Evolutionary conservation across 2,113 vertebrate species (phyloP), one percentile per base, ranked within the genome.

Genomic region (Aplodontia rufa): DNA sequence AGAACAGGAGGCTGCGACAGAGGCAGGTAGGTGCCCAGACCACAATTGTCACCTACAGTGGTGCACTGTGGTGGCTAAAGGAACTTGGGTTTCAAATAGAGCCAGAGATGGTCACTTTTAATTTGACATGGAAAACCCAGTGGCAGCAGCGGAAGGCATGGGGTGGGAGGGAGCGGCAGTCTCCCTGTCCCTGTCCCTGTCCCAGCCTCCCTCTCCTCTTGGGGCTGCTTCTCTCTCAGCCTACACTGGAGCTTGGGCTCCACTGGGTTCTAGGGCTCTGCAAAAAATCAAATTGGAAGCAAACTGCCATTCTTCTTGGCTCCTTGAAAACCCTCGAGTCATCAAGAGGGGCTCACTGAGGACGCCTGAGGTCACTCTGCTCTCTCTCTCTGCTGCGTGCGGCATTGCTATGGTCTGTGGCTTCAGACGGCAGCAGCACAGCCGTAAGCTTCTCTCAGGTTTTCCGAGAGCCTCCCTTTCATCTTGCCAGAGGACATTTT

Each of bases 401-500:
- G n/a, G n/a, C n/a, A n/a, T n/a, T 1, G 22, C 28, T 0, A 5
- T 3, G 3, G 47, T 37, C 40, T 4, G 22, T 2, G 74, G n/a
- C 6, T 2, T 22, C 64, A 58, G 62, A 8, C 6, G 1, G 53
- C 68, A 13, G 28, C 49, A 3, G 30, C 1, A 7, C 8, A 13
- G 17, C 83, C 75, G 7, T 26, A 72, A 26, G 58, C 92, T 7
- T 26, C 76, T 86, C 24, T 6, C 80, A 45, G 2, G 24, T 8
- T 83, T 88, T 96, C 76, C 89, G 72, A 0, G 30, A 1, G 72
- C 75, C 20, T 81, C 53, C 35, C 85, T 28, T 45, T 20, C 91
- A 1, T 55, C 87, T 49, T 0, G 0, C 10, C 47, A n/a, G 42
- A 58, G 68, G 66, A 88, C 55, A 8, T 8, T 69, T 79, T 71